Percentiles rank a stretch among this genome's conserved stretches.
Conservation (phyloP, 2,797 vertebrate species). For the Coregonus ussuriensis region DNA sequence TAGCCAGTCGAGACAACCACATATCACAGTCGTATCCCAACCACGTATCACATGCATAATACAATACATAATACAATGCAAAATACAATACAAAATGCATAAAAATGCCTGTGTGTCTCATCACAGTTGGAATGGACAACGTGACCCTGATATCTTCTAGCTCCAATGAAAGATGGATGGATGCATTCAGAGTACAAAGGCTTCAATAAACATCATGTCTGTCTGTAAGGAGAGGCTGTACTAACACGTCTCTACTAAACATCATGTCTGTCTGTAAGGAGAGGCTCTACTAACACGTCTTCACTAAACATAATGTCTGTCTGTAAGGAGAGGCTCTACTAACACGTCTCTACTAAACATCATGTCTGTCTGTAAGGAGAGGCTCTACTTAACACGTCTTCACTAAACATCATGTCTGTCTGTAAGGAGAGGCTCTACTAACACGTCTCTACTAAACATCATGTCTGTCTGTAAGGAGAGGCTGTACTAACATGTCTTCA, state of each 20-base stretch:
- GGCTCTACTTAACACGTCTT: neutral
- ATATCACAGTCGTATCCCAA: no score
- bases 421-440: neutral
- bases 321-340: neutral
- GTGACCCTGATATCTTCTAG: neutral
- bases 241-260: neutral
- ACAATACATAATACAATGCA: no score
- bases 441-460: neutral
- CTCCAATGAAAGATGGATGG: neutral
- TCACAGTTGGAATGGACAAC: neutral
- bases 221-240: neutral
- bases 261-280: neutral
- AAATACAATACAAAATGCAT: no score
- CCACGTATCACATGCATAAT: no score
- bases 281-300: neutral
- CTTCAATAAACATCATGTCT: neutral
- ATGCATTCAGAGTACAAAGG: neutral
- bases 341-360: neutral
- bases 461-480: neutral
- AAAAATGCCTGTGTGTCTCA: no score
- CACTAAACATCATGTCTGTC: neutral
- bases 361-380: neutral
- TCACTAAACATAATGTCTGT: neutral
- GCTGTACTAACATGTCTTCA: no score
- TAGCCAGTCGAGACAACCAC: no score